These are phyloP conservation scores for Gandaritis pyraliata DNA, from an alignment of 2,888 invertebrate genomes.

Conservation along the genomic window DNA sequence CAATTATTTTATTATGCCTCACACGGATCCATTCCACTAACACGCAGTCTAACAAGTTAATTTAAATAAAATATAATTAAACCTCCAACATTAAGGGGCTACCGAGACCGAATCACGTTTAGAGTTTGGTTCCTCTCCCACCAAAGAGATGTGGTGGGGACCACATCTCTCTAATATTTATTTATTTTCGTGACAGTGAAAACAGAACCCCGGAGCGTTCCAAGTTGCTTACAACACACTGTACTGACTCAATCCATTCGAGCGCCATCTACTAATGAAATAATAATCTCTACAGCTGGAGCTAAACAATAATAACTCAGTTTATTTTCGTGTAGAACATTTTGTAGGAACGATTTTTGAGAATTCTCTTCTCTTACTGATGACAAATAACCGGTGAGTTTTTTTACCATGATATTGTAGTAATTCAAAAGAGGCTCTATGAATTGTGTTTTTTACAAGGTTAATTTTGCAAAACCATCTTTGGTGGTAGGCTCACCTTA, in stretches of 20 bases:
- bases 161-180: no score
- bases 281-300: conserved; percentile 51
- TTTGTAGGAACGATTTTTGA: conserved; percentile 10
- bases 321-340: conserved; percentile 17
- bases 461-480: no score
- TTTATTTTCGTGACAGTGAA: no score
- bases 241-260: conserved; percentile 19
- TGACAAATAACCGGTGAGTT: neutral
- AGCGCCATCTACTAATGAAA: conserved; percentile 51
- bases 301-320: conserved; percentile 21
- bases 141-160: no score
- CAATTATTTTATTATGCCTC: no score
- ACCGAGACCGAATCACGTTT: no score
- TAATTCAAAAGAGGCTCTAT: no score
- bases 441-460: no score
- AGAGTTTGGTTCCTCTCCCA: no score
- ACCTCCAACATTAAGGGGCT: conserved; percentile 1
- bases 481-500: no score
- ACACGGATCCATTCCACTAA: neutral
- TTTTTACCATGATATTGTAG: no score
- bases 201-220: conserved; percentile 7
- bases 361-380: neutral
- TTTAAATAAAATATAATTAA: neutral
- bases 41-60: neutral
- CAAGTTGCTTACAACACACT: conserved; percentile 15